These are phyloP conservation scores for Dryococelus australis DNA, from an alignment of 2,888 invertebrate genomes.

Conservation along the genomic window DNA sequence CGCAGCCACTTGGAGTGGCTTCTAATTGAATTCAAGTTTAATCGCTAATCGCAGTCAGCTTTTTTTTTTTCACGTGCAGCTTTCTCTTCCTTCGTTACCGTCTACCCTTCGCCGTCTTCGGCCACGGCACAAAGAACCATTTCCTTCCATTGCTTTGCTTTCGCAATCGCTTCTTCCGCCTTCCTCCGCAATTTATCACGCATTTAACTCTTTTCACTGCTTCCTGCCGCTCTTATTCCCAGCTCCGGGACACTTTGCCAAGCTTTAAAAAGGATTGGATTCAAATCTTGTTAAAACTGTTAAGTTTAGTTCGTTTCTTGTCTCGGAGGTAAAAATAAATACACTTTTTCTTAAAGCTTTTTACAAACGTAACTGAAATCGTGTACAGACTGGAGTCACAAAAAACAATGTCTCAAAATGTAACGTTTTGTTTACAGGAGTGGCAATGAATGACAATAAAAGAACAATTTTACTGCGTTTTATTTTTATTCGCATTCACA, in stretches of 20 bases:
- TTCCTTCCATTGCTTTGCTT: slow-evolving; percentile 18
- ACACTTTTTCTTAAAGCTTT: no score
- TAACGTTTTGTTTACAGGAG: no score
- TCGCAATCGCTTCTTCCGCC: slow-evolving; percentile 37
- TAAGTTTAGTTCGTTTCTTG: no score
- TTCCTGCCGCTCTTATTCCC: slow-evolving; percentile 29
- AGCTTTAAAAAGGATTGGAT: slow-evolving; percentile 37
- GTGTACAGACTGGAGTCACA: no score
- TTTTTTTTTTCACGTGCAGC: slow-evolving; percentile 23
- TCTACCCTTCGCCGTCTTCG: not conserved
- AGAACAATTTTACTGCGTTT: no score
- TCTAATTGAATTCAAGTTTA: slow-evolving; percentile 32
- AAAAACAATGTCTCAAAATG: no score
- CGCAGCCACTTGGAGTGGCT: slow-evolving; percentile 28
- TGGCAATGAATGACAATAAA: no score
- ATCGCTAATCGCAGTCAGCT: slow-evolving; percentile 33
- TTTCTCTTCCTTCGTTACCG: not conserved
- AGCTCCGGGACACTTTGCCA: slow-evolving; percentile 31
- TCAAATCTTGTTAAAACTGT: slow-evolving; percentile 24
- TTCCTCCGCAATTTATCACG: slow-evolving; percentile 37
- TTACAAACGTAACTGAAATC: no score
- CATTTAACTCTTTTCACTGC: slow-evolving; percentile 37
- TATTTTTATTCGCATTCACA: no score
- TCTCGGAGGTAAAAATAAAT: no score
- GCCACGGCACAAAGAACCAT: slow-evolving; percentile 1